Base-by-base conservation (phyloP, 2,797 vertebrate genomes). In the Cichlasoma orientale region DNA sequence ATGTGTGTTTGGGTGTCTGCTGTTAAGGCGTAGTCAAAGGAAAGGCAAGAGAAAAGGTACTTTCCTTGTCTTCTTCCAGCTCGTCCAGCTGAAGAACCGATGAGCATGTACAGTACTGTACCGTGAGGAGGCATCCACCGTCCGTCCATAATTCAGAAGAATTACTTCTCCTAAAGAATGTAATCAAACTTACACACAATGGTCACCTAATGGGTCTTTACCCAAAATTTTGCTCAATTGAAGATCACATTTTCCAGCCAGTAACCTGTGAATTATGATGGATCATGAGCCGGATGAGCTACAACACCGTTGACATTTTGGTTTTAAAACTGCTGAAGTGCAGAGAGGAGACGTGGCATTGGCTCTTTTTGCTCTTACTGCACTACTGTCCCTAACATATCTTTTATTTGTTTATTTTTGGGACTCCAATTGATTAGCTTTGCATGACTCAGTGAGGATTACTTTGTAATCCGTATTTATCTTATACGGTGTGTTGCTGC, bases 11-110 rank as follows among this genome's bases (percentile, higher is more conserved):
- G n/a, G 61, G 36, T 71, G 57, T 74, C 47, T 77, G 53, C 25
- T 27, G 5, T 56, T 71, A 29, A 54, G 33, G 13, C 5, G 6
- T 12, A 58, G 69, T 79, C 16, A 25, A 1, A n/a, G 8, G 19
- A 68, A 54, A 29, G 16, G 16, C 44, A 73, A 63, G 29, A 77
- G 94, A 93, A 31, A 92, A 94, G 75, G 12, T 21, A 11, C 52
- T 58, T 66, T 14, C 29, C 44, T 50, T 5, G 41, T 50, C 25
- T 3, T 18, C 29, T 68, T 68, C 50, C 6, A 1, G 16, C 23
- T 47, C 27, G 9, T 47, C 41, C 27, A 23, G 41, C 23, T 19
- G 41, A 29, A 29, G 16, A 38, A 66, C 61, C 23, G 4, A 27
- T 27, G 41, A 66, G 61, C 41, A 7, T 66, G 5, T 44, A 2